Base-by-base conservation (phyloP, 2,888 invertebrate genomes). In the Mesorhabditis spiculigera region DNA sequence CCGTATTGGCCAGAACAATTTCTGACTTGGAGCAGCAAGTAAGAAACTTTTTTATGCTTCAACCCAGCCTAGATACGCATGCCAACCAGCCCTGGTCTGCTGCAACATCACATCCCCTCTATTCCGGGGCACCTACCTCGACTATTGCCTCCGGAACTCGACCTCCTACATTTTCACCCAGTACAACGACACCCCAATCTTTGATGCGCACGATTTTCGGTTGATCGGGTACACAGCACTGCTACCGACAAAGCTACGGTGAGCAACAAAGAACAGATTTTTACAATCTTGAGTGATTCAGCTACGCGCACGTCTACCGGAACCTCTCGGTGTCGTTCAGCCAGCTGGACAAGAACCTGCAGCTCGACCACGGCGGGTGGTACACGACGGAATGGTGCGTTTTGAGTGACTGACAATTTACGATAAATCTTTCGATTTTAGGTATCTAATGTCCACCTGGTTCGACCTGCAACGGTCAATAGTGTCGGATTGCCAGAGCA, bases 151-250 rank as follows among this genome's bases (percentile, higher is more conserved):
- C 4, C 70, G 79, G 4, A 78, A 84, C 44, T 84, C 84, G 6
- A 84, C 84, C 1, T 74, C 78, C 1, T 78, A 78, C 67, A 74
- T 84, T 4, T 66, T 74, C 58, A 85, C 84, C 13, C 75, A 80
- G 43, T 84, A 83, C 78, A 84, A 84, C 69, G 84, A 84, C 75
- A 84, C 84, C 10, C 83, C 84, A 43, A 80, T 84, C 44, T 84
- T 83, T 73, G 82, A 84, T 69, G 75, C 76, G 66, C 63, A 81
- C 44, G 75, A 81, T 45, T 81, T 81, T 43, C 77, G 78, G 42
- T 69, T 84, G 13, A 75, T 84, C 43, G 84, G 84, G 71, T 84
- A 84, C 73, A 83, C 84, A 6, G 84, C 83, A 4, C 75, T 83
- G 71, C 58, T 84, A 43, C 82, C 82, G n/a, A 78, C 79, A 3